phyloP scores from a whole-genome alignment of 2,888 invertebrate genomes.

The Callyntrura guangdongensis region DNA sequence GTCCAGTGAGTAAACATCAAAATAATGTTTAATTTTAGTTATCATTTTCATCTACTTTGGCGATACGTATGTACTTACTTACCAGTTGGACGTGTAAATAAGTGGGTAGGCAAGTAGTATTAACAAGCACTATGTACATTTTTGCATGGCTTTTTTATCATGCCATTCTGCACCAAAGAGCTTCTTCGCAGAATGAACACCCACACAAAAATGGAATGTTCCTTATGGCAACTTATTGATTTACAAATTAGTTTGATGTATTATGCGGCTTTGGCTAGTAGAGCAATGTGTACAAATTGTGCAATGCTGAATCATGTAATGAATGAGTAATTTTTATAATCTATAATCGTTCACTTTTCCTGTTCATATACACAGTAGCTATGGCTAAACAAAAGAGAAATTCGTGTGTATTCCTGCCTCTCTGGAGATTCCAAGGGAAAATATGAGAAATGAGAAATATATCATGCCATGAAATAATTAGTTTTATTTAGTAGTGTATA shows the following conservation, averaged over 20 bases:
- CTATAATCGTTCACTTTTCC: too few relatives aligned
- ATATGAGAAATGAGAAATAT: neutral
- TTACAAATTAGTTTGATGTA: too few relatives aligned
- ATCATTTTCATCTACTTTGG: neutral
- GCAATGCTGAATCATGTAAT: neutral
- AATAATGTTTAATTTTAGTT: neutral
- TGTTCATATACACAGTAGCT: too few relatives aligned
- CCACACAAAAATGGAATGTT: neutral
- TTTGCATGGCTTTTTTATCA: neutral
- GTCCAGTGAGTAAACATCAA: constrained; percentile 59
- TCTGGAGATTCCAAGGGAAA: neutral
- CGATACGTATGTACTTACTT: neutral
- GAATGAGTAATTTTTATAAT: neutral
- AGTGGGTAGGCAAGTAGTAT: neutral
- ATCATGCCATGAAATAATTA: too few relatives aligned
- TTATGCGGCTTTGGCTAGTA: too few relatives aligned
- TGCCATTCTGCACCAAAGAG: neutral
- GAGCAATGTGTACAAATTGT: neutral
- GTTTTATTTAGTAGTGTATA: too few relatives aligned
- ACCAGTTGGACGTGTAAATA: neutral
- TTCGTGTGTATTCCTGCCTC: neutral
- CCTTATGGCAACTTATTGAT: neutral
- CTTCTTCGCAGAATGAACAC: neutral
- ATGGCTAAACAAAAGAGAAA: too few relatives aligned
- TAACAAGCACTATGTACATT: neutral